Base-by-base conservation (phyloP, 2,797 vertebrate genomes). In the Melanotaenia trifasciata region DNA sequence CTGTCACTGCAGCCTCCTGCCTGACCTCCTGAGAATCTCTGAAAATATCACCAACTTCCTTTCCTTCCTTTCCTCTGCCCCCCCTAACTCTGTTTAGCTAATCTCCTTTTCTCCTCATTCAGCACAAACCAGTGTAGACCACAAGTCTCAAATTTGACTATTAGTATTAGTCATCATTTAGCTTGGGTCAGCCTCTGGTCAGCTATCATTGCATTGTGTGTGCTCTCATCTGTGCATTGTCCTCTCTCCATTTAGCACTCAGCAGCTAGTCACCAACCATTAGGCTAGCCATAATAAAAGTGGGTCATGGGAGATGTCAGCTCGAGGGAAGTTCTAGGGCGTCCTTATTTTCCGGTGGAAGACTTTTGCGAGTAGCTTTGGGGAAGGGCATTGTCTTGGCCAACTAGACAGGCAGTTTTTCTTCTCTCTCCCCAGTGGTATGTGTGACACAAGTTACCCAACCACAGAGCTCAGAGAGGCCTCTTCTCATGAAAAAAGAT, bases 231-330 rank as follows among this genome's bases (percentile, higher is more conserved):
- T 80, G 76, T 74, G 80, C 70, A 84, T 89, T 86, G 84, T 90
- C 67, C 80, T 82, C 69, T 78, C 70, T 90, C 76, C 56, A 78
- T 88, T 87, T 84, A 80, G 63, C 79, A 70, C 74, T 78, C 69
- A 20, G 63, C 66, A 67, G 78, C 70, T 56, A 72, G 76, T 79
- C 88, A 81, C 88, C 84, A 76, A 70, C 75, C 84, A 80, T 81
- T 84, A 73, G 58, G 36, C 36, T 22, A 35, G 86, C 76, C 59
- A 68, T 84, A 80, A 87, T 87, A 88, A 85, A 93, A 93, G 92
- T 88, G 74, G 90, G 91, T 94, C 92, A 94, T 84, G 89, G 79
- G 83, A 91, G 86, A 91, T 86, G 87, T 85, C 79, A 84, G 85
- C 81, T 84, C 24, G 33, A 78, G 81, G 76, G 83, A 64, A 76